Evolutionary conservation across 1,140 invertebrate species (phyloP).

Genomic region (Diorhabda sublineata): DNA sequence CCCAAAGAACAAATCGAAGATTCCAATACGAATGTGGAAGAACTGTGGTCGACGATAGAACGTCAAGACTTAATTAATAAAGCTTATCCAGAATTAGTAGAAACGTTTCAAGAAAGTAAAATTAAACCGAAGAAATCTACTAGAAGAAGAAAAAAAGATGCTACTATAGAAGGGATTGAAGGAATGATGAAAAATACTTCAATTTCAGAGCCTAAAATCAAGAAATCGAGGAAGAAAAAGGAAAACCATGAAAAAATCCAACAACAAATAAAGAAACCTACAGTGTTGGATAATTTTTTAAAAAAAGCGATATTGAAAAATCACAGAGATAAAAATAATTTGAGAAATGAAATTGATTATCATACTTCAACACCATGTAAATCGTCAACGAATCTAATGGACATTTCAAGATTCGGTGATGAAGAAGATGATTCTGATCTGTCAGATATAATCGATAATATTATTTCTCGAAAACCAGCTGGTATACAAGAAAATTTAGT

Average conservation of each 20-base stretch:
- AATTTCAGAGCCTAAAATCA: conserved; percentile 29
- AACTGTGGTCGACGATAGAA: conserved; percentile 63
- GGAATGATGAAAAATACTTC: conserved; percentile 32
- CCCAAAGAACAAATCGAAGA: conserved; percentile 52
- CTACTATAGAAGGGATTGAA: conserved; percentile 24
- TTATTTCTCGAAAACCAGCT: conserved; percentile 45
- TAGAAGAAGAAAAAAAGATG: conserved; percentile 50
- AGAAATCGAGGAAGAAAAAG: conserved; percentile 24
- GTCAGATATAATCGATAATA: conserved; percentile 58
- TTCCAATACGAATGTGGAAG: conserved; percentile 43
- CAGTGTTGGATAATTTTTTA: conserved; percentile 29
- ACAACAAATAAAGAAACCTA: conserved; percentile 15
- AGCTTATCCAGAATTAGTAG: conserved; percentile 65
- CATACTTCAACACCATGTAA: conserved; percentile 31
- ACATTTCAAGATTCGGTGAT: conserved; percentile 44
- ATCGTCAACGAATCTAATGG: conserved; percentile 30
- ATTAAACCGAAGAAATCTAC: conserved; percentile 45
- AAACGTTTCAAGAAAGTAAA: conserved; percentile 57
- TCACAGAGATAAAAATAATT: conserved; percentile 13
- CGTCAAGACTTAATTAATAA: conserved; percentile 57
- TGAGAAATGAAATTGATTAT: conserved; percentile 15
- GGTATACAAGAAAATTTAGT: conserved; percentile 8
- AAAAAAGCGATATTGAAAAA: conserved; percentile 24
- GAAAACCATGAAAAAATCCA: conserved; percentile 30
- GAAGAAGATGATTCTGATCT: conserved; percentile 51